phyloP scores from a whole-genome alignment of 2,113 vertebrate genomes.

The Clarias magur region DNA sequence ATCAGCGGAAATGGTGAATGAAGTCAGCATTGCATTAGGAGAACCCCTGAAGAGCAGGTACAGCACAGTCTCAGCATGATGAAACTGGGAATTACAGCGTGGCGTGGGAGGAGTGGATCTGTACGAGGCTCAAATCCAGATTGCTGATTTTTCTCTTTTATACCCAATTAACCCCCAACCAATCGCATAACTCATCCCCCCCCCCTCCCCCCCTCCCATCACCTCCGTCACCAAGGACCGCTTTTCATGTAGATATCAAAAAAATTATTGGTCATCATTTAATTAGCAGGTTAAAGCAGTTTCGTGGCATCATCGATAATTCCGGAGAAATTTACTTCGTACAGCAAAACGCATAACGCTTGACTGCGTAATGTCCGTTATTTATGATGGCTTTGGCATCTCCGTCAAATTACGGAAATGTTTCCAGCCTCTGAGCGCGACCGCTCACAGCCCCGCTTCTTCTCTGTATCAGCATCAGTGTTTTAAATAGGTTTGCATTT shows the following conservation, averaged over 20 bases:
- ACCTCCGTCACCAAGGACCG: neutral
- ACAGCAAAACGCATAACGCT: neutral
- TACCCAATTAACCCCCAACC: too few relatives aligned
- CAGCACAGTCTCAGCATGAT: slow-evolving; percentile 32
- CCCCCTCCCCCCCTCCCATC: neutral
- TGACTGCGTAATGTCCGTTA: neutral
- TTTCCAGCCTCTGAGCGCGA: neutral
- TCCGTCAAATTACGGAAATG: neutral
- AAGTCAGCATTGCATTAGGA: slow-evolving; percentile 47
- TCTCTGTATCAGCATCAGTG: neutral
- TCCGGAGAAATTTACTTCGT: too few relatives aligned
- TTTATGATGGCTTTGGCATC: neutral
- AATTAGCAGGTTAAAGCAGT: slow-evolving; percentile 7
- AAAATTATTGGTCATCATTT: neutral
- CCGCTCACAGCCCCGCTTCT: neutral
- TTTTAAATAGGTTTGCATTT: slow-evolving; percentile 57
- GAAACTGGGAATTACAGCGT: slow-evolving; percentile 17
- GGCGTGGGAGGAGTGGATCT: neutral
- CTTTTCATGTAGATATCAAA: neutral
- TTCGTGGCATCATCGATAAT: too few relatives aligned
- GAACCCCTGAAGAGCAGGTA: slow-evolving; percentile 47
- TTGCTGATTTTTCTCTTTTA: neutral
- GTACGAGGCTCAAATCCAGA: slow-evolving; percentile 4
- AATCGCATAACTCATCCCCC: too few relatives aligned
- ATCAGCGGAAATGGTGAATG: slow-evolving; percentile 64